These are phyloP conservation scores for Trachythela sp. DNA, from an alignment of 64 coral and sea anemone genomes.

Conservation along the genomic window DNA sequence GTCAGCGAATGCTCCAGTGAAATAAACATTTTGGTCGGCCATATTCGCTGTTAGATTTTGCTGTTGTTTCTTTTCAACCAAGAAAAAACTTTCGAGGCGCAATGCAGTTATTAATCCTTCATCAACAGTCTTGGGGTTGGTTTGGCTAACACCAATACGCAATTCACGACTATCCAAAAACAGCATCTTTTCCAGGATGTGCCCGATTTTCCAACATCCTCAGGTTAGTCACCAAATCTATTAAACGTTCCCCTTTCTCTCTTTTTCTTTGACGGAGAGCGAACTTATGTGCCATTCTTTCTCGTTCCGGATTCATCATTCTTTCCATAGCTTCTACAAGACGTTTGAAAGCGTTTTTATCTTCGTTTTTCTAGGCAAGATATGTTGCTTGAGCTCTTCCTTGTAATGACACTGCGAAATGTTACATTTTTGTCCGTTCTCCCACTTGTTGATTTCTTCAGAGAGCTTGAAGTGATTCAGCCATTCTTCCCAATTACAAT, in stretches of 20 bases:
- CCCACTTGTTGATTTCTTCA: constrained; percentile 8
- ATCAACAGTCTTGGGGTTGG: background rate
- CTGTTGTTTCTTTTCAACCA: background rate
- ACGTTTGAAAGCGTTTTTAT: background rate
- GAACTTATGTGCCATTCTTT: constrained; percentile 3
- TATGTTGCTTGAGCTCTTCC: constrained; percentile 12
- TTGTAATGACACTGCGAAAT: background rate
- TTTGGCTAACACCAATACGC: constrained; percentile 20
- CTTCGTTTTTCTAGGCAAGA: background rate
- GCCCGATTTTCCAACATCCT: background rate
- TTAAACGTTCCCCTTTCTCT: background rate
- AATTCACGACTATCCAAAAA: background rate
- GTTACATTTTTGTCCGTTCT: background rate
- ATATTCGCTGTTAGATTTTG: background rate
- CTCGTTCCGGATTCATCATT: background rate
- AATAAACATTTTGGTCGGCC: background rate
- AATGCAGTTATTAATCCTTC: background rate
- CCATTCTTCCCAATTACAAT: constrained; percentile 23
- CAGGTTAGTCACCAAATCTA: constrained; percentile 14
- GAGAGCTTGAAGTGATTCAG: background rate
- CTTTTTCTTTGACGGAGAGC: background rate
- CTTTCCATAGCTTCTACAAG: background rate
- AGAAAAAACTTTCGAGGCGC: background rate
- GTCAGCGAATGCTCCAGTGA: background rate
- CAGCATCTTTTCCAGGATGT: background rate